phyloP scores from a whole-genome alignment of 2,113 vertebrate genomes.

The Lepus americanus region DNA sequence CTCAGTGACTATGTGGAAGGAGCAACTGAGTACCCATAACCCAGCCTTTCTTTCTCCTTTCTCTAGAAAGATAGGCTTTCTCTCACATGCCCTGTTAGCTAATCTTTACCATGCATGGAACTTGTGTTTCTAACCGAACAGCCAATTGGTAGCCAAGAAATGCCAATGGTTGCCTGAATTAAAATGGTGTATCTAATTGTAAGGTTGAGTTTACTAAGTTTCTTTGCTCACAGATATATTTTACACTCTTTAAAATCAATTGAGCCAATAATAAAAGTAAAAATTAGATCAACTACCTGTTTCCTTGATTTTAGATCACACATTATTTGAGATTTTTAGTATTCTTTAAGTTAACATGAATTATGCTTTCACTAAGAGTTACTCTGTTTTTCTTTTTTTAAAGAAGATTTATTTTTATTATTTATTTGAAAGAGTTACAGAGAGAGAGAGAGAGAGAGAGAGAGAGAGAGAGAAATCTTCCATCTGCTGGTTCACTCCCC shows the following conservation, averaged over 20 bases:
- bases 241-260: background rate
- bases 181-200: background rate
- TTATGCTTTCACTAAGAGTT: background rate
- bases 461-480: too few species aligned
- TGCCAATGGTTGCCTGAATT: background rate
- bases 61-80: background rate
- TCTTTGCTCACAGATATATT: background rate
- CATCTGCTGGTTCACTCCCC: too few species aligned
- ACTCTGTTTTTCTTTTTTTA: background rate
- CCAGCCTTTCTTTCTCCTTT: background rate
- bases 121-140: background rate
- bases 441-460: too few species aligned
- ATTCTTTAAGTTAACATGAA: background rate
- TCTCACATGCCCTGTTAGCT: background rate
- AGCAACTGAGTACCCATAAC: background rate
- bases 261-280: background rate
- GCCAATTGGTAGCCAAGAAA: background rate
- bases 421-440: too few species aligned
- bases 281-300: background rate
- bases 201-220: background rate
- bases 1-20: background rate
- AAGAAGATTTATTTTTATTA: too few species aligned
- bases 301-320: background rate
- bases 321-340: background rate
- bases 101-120: background rate